These are phyloP conservation scores for Murina feae DNA, from an alignment of 2,113 vertebrate genomes.

Conservation along the genomic window DNA sequence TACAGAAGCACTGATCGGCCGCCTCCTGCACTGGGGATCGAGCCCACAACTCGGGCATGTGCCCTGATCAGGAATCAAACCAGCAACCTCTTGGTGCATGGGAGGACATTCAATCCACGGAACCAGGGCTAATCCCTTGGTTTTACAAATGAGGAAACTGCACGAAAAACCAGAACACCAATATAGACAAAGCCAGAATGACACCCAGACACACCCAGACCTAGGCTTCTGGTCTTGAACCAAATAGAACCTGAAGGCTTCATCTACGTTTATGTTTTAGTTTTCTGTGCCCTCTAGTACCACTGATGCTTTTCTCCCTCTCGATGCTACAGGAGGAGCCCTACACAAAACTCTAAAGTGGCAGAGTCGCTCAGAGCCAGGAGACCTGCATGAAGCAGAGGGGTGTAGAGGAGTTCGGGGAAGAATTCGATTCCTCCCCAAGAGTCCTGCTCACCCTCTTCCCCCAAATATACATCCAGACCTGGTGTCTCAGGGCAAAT, in stretches of 20 bases:
- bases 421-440: not conserved
- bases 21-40: too few relatives aligned
- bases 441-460: not conserved
- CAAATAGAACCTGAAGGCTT: not conserved
- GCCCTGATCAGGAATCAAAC: too few relatives aligned
- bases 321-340: not conserved
- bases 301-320: not conserved
- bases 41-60: too few relatives aligned
- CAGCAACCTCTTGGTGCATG: too few relatives aligned
- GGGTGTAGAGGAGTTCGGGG: not conserved
- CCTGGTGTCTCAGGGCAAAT: not conserved
- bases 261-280: not conserved
- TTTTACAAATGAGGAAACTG: not conserved
- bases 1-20: too few relatives aligned
- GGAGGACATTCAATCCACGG: too few relatives aligned
- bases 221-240: not conserved
- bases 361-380: not conserved
- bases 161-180: not conserved
- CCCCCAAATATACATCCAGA: not conserved
- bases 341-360: not conserved
- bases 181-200: rapidly evolving
- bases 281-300: not conserved
- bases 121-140: not conserved
- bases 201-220: not conserved
- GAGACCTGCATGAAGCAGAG: not conserved